Percentiles rank a stretch among this genome's conserved stretches.
phyloP scores from a whole-genome alignment of 2,797 vertebrate genomes.

The Pitangus sulphuratus region DNA sequence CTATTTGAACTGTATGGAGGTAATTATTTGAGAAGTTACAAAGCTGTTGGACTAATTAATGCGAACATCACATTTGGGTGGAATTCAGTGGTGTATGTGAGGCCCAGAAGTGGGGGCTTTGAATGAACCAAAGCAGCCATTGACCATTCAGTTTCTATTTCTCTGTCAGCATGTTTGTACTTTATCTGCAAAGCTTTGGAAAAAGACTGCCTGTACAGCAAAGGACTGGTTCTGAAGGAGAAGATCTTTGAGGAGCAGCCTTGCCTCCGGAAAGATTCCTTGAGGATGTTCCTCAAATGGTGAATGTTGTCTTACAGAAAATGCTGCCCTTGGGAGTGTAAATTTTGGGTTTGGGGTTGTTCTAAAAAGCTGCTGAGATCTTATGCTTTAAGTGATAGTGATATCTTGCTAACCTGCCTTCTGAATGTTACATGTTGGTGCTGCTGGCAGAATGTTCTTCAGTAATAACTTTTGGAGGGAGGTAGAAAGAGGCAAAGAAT shows the following conservation, averaged over 20 bases:
- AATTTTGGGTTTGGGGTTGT: neutral
- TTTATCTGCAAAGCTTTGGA: slow-evolving; percentile 95
- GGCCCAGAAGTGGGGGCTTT: neutral
- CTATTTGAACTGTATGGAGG: neutral
- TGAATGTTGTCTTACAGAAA: slow-evolving; percentile 16
- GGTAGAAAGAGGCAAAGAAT: neutral
- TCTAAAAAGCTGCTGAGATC: neutral
- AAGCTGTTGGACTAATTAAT: neutral
- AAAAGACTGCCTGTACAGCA: slow-evolving; percentile 92
- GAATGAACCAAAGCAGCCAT: neutral
- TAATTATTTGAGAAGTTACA: neutral
- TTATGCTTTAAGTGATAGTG: neutral
- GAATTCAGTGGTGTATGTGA: neutral
- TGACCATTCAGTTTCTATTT: neutral
- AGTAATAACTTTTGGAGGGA: neutral
- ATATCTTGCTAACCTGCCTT: neutral
- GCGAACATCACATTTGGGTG: neutral
- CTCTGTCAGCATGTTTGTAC: slow-evolving; percentile 88
- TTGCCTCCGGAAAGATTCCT: slow-evolving; percentile 89
- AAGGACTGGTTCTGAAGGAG: slow-evolving; percentile 94
- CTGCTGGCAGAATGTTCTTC: neutral
- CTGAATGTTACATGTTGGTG: neutral
- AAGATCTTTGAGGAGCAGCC: slow-evolving; percentile 97
- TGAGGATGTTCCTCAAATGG: slow-evolving; percentile 95
- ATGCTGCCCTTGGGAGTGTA: neutral